Conservation (phyloP, 2,888 invertebrate species). For the Vannuccia rotundouncinata region DNA sequence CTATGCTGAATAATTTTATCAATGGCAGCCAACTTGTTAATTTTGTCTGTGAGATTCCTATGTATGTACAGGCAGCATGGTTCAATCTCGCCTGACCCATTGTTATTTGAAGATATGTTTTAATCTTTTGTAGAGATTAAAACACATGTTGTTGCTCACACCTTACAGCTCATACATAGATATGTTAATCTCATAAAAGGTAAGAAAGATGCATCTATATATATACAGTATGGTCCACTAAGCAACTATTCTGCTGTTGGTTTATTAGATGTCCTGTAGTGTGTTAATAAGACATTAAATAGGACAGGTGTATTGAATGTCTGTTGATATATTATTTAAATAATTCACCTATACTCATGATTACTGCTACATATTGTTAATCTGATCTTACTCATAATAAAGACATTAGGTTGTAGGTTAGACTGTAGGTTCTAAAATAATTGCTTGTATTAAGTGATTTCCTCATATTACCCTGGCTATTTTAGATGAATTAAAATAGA, state of each 20-base stretch:
- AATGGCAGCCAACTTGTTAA: constrained; percentile 14
- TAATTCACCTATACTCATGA: not conserved
- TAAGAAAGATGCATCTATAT: not conserved
- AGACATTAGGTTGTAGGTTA: not conserved
- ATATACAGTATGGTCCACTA: constrained; percentile 1
- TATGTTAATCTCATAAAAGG: not conserved
- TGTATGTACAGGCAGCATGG: constrained; percentile 12
- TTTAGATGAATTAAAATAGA: constrained; percentile 18
- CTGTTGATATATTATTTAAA: not conserved
- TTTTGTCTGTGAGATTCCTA: constrained; percentile 21
- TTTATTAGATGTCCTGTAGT: constrained; percentile 3
- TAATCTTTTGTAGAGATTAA: no score
- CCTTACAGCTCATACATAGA: not conserved
- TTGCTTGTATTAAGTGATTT: constrained; percentile 13
- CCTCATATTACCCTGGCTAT: constrained; percentile 2
- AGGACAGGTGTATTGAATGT: not conserved
- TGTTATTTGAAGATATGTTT: not conserved
- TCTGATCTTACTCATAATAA: not conserved
- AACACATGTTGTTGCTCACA: not conserved
- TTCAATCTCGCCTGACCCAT: constrained; percentile 13
- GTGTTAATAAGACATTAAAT: not conserved
- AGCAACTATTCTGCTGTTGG: constrained; percentile 16
- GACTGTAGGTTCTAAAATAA: constrained; percentile 6
- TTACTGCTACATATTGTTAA: not conserved
- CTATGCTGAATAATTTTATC: constrained; percentile 11